A percentile compares a stretch with the other conserved stretches of the same genome.
Evolutionary conservation across 2,113 vertebrate species (phyloP).

Genomic region (Gadus chalcogrammus): DNA sequence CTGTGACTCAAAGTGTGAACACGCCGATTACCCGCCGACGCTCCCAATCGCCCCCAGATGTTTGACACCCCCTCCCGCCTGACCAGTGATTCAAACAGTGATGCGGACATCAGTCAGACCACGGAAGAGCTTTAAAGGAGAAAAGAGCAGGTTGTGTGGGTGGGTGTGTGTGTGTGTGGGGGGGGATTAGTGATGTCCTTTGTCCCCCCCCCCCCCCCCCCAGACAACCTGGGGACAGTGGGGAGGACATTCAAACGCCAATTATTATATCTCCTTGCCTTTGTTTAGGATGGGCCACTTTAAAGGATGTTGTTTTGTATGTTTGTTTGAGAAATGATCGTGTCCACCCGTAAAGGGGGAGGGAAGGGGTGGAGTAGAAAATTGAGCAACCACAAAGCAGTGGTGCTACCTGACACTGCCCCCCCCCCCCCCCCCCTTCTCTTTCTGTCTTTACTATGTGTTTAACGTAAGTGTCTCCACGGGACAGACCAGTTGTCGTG

Average conservation of each 20-base stretch:
- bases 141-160: too few species aligned
- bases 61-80: conserved; percentile 25
- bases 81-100: conserved; percentile 33
- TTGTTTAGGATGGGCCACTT: conserved; percentile 55
- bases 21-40: conserved; percentile 29
- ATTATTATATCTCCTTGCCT: conserved; percentile 70
- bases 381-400: conserved; percentile 68
- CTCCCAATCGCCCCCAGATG: conserved; percentile 34
- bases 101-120: not conserved
- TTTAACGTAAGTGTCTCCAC: conserved; percentile 73
- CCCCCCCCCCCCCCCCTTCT: conserved; percentile 53
- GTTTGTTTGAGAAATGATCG: conserved; percentile 69
- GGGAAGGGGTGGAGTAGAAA: conserved; percentile 53
- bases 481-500: conserved; percentile 59
- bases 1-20: conserved; percentile 21
- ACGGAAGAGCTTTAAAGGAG: too few species aligned
- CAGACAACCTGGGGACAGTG: conserved; percentile 49
- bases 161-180: too few species aligned
- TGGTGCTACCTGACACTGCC: conserved; percentile 66
- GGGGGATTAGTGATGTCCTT: conserved; percentile 48
- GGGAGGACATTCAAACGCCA: conserved; percentile 53
- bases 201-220: too few species aligned
- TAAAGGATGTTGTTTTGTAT: conserved; percentile 63
- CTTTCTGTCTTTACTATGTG: conserved; percentile 63
- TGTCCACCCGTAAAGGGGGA: conserved; percentile 57